Evolutionary conservation across 2,113 vertebrate species (phyloP).

Genomic region (Charadrius vociferus): DNA sequence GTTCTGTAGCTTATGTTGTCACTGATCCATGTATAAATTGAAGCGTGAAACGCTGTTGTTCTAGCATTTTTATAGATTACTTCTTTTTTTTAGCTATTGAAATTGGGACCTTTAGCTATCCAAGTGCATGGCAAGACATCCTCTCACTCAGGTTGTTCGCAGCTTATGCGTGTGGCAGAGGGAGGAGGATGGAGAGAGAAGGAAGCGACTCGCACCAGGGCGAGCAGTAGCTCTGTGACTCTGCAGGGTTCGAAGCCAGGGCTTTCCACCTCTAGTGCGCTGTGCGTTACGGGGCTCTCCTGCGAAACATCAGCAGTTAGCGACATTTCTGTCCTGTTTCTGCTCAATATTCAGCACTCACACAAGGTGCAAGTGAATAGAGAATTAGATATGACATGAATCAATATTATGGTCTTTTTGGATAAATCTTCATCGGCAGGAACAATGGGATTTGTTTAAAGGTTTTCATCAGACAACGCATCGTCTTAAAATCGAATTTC

Average conservation of each 20-base stretch:
- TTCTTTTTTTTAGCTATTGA: not conserved
- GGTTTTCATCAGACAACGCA: not conserved
- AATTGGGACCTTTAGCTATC: not conserved
- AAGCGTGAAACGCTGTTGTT: not conserved
- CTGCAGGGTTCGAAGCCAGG: not conserved
- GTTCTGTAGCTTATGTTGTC: not conserved
- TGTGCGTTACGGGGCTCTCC: not conserved
- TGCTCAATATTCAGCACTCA: not conserved
- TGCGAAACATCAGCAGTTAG: not conserved
- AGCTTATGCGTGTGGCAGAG: not conserved
- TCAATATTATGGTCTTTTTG: not conserved
- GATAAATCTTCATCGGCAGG: not conserved
- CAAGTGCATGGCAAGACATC: not conserved
- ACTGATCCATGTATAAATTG: not conserved
- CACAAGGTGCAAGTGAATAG: not conserved
- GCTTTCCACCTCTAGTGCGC: not conserved
- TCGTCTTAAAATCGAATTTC: not conserved
- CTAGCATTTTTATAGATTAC: not conserved
- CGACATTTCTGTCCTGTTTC: fast-evolving
- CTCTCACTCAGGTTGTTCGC: fast-evolving
- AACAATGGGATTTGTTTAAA: not conserved
- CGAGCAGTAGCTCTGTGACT: not conserved
- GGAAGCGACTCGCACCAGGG: not conserved
- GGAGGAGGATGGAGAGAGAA: not conserved
- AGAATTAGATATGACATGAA: not conserved